Evolutionary conservation across 2,797 vertebrate species (phyloP).

Genomic region (Hylomyscus alleni): DNA sequence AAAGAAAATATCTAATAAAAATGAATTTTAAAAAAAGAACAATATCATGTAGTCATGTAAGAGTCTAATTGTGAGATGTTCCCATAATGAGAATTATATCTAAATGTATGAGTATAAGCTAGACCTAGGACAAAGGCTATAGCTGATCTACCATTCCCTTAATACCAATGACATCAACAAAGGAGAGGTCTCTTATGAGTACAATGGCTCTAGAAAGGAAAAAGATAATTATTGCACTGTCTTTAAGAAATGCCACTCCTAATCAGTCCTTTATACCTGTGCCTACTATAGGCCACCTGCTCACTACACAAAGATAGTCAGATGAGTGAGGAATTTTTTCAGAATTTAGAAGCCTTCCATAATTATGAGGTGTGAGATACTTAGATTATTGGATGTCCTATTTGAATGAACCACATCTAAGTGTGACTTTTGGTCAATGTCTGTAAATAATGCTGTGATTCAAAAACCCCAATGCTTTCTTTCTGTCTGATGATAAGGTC

Average conservation of each 20-base stretch:
- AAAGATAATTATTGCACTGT: neutral
- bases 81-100: neutral
- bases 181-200: neutral
- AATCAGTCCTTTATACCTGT: conserved; percentile 68
- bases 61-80: neutral
- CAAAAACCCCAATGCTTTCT: neutral
- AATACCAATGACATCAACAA: rapidly evolving
- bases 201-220: neutral
- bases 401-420: neutral
- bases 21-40: too few species aligned
- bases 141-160: neutral
- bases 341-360: neutral
- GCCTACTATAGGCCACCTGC: conserved; percentile 38
- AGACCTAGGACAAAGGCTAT: conserved; percentile 5
- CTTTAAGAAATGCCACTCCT: neutral
- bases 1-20: too few species aligned
- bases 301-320: conserved; percentile 29
- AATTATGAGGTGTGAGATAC: neutral
- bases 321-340: neutral
- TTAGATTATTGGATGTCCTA: neutral
- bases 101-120: conserved; percentile 44
- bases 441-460: neutral
- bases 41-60: neutral
- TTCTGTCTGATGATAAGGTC: neutral
- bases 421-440: neutral